Conservation (phyloP, 2,888 invertebrate genomes). For the Euclidia mi region DNA sequence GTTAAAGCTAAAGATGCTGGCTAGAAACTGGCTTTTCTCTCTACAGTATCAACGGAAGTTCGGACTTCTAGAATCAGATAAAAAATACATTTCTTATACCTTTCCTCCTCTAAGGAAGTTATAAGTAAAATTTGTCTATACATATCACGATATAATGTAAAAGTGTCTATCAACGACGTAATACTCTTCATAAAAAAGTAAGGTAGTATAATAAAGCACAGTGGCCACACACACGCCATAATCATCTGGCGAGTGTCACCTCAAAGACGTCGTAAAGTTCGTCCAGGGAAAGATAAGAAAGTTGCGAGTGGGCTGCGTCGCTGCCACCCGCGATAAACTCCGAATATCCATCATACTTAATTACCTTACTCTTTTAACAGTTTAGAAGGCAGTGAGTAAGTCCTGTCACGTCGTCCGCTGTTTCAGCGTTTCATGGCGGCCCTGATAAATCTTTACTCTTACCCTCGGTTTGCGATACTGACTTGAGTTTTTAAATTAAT, state of each 20-base stretch:
- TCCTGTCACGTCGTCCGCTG: constrained; percentile 74
- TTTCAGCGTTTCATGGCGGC: constrained; percentile 68
- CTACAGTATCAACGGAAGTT: too few relatives aligned
- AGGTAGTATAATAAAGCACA: constrained; percentile 41
- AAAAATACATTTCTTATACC: too few relatives aligned
- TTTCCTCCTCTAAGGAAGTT: too few relatives aligned
- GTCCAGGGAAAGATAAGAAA: constrained; percentile 76
- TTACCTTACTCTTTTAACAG: constrained; percentile 85
- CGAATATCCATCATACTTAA: constrained; percentile 87
- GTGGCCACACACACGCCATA: constrained; percentile 60
- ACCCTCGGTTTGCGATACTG: constrained; percentile 52
- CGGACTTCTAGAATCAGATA: too few relatives aligned
- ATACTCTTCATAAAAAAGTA: constrained; percentile 28
- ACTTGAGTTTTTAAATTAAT: constrained; percentile 59
- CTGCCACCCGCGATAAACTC: constrained; percentile 83
- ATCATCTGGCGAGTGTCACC: constrained; percentile 62
- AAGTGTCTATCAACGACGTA: constrained; percentile 22
- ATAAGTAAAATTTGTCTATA: too few relatives aligned
- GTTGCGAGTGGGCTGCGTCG: constrained; percentile 75
- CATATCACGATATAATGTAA: not conserved
- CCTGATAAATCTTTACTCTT: constrained; percentile 66
- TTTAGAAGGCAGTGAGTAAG: constrained; percentile 77
- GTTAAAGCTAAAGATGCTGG: too few relatives aligned
- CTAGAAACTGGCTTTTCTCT: too few relatives aligned
- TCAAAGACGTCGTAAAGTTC: constrained; percentile 73